Percentiles rank a stretch among this genome's conserved stretches.
Evolutionary conservation across 2,888 invertebrate genomes (phyloP).

Genomic region (Pristionchus maxplancki): DNA sequence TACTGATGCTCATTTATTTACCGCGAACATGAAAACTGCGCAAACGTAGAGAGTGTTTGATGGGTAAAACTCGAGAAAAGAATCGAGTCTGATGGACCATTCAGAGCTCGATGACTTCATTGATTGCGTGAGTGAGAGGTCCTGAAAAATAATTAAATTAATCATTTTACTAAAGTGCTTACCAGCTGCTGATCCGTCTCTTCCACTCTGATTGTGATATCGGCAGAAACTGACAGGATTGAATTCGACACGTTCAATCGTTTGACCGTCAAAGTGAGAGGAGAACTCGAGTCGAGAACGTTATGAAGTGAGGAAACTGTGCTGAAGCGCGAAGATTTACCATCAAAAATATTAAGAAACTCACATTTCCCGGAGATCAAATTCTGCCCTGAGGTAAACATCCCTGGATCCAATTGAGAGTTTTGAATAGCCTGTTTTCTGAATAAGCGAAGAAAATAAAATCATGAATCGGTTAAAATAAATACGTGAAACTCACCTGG

Average conservation of each 20-base stretch:
- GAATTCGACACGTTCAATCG: neutral
- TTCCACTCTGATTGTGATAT: neutral
- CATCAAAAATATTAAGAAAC: no score
- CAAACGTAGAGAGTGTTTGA: neutral
- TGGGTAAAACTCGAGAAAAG: neutral
- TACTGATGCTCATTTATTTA: neutral
- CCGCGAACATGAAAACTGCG: neutral
- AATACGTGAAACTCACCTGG: no score
- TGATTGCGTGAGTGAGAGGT: neutral
- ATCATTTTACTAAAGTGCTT: neutral
- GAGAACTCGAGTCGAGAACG: neutral
- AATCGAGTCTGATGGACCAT: neutral
- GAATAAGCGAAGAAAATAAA: neutral
- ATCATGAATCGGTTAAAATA: no score
- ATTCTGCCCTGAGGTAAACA: neutral
- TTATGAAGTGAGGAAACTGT: neutral
- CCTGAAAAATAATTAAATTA: neutral
- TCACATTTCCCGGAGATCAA: neutral
- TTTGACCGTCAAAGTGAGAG: neutral
- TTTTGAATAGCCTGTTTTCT: neutral
- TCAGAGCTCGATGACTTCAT: neutral
- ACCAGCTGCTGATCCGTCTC: neutral
- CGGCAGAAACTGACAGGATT: neutral
- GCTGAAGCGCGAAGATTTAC: no score
- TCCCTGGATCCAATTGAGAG: neutral